A percentile compares a stretch with the other conserved stretches of the same genome.
Conservation (phyloP, 2,113 vertebrate genomes). For the Aix galericulata region DNA sequence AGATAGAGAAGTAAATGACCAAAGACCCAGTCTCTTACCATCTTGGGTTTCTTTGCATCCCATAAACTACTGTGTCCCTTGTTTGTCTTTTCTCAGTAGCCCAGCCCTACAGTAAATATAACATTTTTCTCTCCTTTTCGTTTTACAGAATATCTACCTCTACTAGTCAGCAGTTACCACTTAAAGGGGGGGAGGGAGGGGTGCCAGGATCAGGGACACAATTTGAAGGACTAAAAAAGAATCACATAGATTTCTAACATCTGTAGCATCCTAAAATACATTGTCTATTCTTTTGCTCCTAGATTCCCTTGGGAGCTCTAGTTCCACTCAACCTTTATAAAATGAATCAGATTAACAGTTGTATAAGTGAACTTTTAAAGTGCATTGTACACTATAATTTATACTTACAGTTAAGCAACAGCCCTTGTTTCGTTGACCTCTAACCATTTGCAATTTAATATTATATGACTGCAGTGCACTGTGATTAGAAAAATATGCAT, state of each 20-base stretch:
- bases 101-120: neutral
- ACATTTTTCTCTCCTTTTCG: neutral
- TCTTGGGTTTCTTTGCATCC: neutral
- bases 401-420: neutral
- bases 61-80: neutral
- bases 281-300: neutral
- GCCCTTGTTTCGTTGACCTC: neutral
- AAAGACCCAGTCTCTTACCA: neutral
- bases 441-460: conserved; percentile 12
- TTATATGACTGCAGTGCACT: neutral
- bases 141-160: neutral
- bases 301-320: neutral
- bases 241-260: neutral
- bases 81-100: neutral
- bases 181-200: neutral
- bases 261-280: neutral
- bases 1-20: neutral
- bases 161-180: neutral
- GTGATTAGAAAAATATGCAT: conserved; percentile 14
- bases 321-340: neutral
- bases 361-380: neutral
- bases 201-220: neutral
- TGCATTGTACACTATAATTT: neutral
- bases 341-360: conserved; percentile 5
- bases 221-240: neutral